Evolutionary conservation across 2,113 vertebrate genomes (phyloP).

Genomic region (Mugil cephalus): DNA sequence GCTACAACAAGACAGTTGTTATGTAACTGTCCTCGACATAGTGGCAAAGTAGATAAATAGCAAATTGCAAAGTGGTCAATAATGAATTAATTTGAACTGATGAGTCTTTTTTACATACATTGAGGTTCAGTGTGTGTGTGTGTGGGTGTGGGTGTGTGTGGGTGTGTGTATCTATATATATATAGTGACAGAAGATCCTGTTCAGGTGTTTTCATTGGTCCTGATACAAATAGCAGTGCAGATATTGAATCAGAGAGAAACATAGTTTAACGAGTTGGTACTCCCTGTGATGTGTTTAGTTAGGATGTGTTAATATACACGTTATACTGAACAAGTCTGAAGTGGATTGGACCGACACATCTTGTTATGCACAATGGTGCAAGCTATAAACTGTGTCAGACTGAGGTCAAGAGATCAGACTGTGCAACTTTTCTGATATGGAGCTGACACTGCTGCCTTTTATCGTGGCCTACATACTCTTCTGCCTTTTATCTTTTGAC

Average conservation of each 20-base stretch:
- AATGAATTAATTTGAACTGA: too few species aligned
- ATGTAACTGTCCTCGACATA: neutral
- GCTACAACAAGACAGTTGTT: neutral
- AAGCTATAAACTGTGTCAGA: neutral
- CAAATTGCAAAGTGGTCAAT: neutral
- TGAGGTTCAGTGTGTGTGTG: too few species aligned
- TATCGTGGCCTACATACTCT: neutral
- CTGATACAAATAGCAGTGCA: too few species aligned
- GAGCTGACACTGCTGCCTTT: neutral
- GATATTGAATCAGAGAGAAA: neutral
- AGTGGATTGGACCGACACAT: neutral
- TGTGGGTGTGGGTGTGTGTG: too few species aligned
- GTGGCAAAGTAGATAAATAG: neutral
- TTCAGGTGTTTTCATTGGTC: neutral
- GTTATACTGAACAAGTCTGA: neutral
- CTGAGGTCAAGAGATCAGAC: constrained; percentile 16
- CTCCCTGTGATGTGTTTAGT: too few species aligned
- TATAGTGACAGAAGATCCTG: too few species aligned
- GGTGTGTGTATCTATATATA: too few species aligned
- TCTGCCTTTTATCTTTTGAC: neutral
- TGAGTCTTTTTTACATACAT: too few species aligned
- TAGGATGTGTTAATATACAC: too few species aligned
- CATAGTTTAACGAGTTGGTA: too few species aligned
- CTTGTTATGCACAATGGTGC: neutral
- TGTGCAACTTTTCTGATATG: neutral